Evolutionary conservation across 2,888 invertebrate genomes (phyloP).

Genomic region (Meteorus cinctellus): DNA sequence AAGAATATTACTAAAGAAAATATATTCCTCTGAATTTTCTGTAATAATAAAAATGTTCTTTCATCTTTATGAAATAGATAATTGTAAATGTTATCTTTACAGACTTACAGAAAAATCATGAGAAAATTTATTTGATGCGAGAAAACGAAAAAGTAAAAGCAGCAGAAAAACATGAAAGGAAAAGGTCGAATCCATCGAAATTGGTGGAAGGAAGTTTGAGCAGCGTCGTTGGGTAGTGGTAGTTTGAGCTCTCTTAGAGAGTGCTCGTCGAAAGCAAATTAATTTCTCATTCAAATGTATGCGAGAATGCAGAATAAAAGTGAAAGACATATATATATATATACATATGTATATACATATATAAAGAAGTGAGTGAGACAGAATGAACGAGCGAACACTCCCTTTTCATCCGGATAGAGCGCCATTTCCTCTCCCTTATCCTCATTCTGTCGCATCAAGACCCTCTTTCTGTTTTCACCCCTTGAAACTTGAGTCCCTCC

Average conservation of each 20-base stretch:
- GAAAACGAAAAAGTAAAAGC: background rate
- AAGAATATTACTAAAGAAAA: too few species aligned
- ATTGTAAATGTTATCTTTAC: too few species aligned
- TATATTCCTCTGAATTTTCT: too few species aligned
- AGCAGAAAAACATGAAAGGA: background rate
- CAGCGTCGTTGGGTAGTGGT: background rate
- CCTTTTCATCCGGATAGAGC: constrained; percentile 21
- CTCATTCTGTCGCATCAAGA: constrained; percentile 10
- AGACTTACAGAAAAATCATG: too few species aligned
- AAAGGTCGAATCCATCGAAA: constrained; percentile 4
- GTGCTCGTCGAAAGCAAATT: constrained; percentile 47
- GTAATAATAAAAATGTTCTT: too few species aligned
- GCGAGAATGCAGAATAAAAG: constrained; percentile 37
- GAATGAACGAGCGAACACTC: constrained; percentile 5
- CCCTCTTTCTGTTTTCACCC: constrained; percentile 25
- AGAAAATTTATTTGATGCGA: background rate
- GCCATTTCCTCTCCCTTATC: constrained; percentile 19
- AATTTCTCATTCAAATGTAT: constrained; percentile 55
- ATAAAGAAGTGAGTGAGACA: constrained; percentile 5
- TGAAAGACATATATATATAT: background rate
- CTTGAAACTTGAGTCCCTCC: constrained; percentile 15
- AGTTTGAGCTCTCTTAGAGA: constrained; percentile 29
- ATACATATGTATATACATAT: too few species aligned
- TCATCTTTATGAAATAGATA: too few species aligned
- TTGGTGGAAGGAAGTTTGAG: background rate